Percentiles rank a stretch among this genome's conserved stretches.
Evolutionary conservation across 2,113 vertebrate genomes (phyloP).

Genomic region (Barnardius zonarius): DNA sequence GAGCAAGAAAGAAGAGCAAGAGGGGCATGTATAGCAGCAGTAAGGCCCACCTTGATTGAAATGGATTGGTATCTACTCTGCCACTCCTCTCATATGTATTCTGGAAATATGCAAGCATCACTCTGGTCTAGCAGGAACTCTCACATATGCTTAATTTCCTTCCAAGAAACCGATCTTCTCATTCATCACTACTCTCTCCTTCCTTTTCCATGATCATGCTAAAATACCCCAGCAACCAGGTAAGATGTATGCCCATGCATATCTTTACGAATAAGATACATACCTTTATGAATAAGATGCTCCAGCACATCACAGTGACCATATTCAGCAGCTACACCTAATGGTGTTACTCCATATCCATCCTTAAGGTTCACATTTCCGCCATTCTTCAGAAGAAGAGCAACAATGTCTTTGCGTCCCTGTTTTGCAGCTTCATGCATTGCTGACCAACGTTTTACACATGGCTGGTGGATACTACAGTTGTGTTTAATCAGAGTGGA

Average conservation of each 20-base stretch:
- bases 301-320: conserved; percentile 81
- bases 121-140: not conserved
- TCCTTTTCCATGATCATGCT: not conserved
- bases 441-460: conserved; percentile 79
- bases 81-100: not conserved
- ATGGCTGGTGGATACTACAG: conserved; percentile 80
- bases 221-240: not conserved
- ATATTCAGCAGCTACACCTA: conserved; percentile 81
- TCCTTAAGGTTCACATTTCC: conserved; percentile 73
- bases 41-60: not conserved
- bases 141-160: not conserved
- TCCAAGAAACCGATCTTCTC: not conserved
- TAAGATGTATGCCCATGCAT: not conserved
- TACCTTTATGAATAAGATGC: conserved; percentile 83
- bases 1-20: not conserved
- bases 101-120: not conserved
- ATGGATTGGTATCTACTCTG: not conserved
- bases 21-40: not conserved
- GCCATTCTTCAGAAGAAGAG: conserved; percentile 80
- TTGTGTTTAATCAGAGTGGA: conserved; percentile 77
- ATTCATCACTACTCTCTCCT: not conserved
- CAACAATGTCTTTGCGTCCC: conserved; percentile 76
- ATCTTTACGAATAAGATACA: not conserved
- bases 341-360: conserved; percentile 80
- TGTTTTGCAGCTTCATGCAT: conserved; percentile 86